Conservation (phyloP, 2,797 vertebrate genomes). For the Bryconaethiops microstoma region DNA sequence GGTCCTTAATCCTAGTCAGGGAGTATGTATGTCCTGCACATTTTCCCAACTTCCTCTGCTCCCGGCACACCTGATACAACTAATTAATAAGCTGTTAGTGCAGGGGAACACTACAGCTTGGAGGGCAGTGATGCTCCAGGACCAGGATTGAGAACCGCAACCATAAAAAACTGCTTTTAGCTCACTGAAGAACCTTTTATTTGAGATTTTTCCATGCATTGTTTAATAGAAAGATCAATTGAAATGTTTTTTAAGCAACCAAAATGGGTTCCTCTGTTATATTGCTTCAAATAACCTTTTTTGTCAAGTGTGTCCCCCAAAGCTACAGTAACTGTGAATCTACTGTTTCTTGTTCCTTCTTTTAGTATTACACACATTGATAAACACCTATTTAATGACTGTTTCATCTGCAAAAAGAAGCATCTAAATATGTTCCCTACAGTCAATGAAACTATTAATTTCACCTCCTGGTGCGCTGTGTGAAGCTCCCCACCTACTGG, state of each 20-base stretch:
- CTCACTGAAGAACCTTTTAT: not conserved
- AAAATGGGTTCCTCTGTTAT: not conserved
- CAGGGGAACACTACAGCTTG: too few relatives aligned
- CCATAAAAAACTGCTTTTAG: not conserved
- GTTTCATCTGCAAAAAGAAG: not conserved
- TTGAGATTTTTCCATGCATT: not conserved
- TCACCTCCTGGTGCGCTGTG: conserved; percentile 1
- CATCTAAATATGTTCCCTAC: conserved; percentile 6
- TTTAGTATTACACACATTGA: not conserved
- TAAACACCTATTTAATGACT: conserved; percentile 9
- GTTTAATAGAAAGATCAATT: not conserved
- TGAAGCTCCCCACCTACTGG: conserved; percentile 28
- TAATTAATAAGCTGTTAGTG: too few relatives aligned
- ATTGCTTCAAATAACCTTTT: not conserved
- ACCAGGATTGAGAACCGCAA: too few relatives aligned
- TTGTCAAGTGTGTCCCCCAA: not conserved
- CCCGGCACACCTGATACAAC: too few relatives aligned
- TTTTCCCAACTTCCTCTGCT: too few relatives aligned
- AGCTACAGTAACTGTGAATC: not conserved
- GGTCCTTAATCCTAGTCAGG: too few relatives aligned
- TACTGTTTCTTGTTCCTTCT: not conserved
- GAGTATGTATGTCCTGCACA: too few relatives aligned
- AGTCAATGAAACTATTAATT: conserved; percentile 18
- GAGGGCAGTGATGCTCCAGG: too few relatives aligned
- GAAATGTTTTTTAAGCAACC: not conserved